These are phyloP conservation scores for Acromyrmex echinatior DNA, from an alignment of 1,140 invertebrate species.

Conservation along the genomic window DNA sequence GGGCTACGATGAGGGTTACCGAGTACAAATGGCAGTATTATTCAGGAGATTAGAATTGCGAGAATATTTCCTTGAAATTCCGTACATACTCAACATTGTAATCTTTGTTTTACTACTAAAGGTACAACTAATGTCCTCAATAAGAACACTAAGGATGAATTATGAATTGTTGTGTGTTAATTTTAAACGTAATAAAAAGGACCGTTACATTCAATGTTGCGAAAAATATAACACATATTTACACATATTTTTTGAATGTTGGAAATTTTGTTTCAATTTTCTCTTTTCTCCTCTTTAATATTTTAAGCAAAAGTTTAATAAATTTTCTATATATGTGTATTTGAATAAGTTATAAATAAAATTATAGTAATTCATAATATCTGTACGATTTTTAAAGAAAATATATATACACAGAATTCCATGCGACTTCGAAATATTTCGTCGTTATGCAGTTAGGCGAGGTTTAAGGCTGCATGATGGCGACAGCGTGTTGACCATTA, in stretches of 20 bases:
- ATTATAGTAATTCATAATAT: background rate
- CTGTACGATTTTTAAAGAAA: background rate
- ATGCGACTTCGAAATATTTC: background rate
- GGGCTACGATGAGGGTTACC: conserved; percentile 47
- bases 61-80: conserved; percentile 71
- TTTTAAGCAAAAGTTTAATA: conserved; percentile 1
- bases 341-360: background rate
- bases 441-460: background rate
- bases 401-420: background rate
- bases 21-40: conserved; percentile 70
- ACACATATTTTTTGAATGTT: background rate
- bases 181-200: background rate
- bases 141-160: conserved; percentile 21
- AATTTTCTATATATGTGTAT: background rate
- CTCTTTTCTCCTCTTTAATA: background rate
- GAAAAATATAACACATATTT: background rate
- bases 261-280: background rate
- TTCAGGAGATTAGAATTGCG: conserved; percentile 75
- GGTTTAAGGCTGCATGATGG: conserved; percentile 19
- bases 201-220: background rate
- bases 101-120: conserved; percentile 63
- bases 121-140: conserved; percentile 14
- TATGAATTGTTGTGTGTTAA: conserved; percentile 12
- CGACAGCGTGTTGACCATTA: conserved; percentile 36
- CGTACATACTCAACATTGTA: conserved; percentile 62